These are phyloP conservation scores for Stichopus horrens DNA, from an alignment of 53 echinoderm and acorn worm species.

Conservation along the genomic window DNA sequence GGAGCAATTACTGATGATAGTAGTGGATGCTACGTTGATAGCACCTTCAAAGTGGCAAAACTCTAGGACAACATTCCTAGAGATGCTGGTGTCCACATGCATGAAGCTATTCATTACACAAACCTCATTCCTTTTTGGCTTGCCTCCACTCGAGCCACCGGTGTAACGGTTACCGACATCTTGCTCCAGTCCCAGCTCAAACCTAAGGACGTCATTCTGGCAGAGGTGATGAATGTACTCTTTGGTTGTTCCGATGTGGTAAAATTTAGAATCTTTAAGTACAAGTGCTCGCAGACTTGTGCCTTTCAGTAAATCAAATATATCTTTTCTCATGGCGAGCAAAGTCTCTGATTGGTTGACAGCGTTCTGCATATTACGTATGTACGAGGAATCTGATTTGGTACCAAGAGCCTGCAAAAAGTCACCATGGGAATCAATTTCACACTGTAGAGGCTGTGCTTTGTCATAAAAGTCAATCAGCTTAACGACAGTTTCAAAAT, in stretches of 20 bases:
- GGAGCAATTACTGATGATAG: constrained; percentile 78
- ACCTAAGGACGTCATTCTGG: constrained; percentile 52
- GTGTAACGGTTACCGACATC: constrained; percentile 55
- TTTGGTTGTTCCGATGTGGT: constrained; percentile 81
- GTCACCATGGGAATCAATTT: constrained; percentile 88
- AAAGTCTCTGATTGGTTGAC: constrained; percentile 56
- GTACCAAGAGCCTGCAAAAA: constrained; percentile 86
- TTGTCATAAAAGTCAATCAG: constrained; percentile 65
- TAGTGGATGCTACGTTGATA: constrained; percentile 51
- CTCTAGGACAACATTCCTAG: constrained; percentile 67
- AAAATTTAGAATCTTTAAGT: constrained; percentile 75
- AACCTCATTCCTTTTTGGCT: background rate
- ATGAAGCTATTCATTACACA: constrained; percentile 73
- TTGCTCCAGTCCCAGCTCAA: constrained; percentile 46
- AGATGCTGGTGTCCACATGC: constrained; percentile 45
- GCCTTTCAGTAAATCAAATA: constrained; percentile 68
- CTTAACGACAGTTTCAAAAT: constrained; percentile 66
- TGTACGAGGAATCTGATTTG: constrained; percentile 64
- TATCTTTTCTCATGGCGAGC: constrained; percentile 59
- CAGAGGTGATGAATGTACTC: constrained; percentile 82
- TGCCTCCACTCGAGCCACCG: background rate
- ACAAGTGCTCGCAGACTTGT: constrained; percentile 75
- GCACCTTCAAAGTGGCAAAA: constrained; percentile 59
- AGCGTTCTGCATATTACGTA: constrained; percentile 66
- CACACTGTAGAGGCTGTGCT: constrained; percentile 71